Percentiles rank a stretch among this genome's conserved stretches.
Evolutionary conservation across 2,113 vertebrate genomes (phyloP).

Genomic region (Numida meleagris): DNA sequence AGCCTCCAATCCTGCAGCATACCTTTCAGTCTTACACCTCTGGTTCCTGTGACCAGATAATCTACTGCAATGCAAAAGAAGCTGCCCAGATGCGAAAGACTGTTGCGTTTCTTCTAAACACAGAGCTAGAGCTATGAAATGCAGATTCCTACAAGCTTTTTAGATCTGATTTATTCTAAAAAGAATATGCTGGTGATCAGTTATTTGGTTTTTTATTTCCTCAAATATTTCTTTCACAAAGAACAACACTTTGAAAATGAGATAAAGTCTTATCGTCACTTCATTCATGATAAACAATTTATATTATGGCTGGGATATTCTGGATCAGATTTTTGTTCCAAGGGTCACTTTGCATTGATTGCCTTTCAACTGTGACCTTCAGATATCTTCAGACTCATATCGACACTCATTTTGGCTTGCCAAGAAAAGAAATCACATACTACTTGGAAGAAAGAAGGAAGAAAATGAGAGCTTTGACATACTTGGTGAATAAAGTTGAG

Average conservation of each 20-base stretch:
- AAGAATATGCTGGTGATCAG: neutral
- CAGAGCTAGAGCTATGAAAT: neutral
- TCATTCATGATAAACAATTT: constrained; percentile 26
- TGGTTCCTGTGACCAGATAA: neutral
- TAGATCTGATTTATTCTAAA: neutral
- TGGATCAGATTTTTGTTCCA: neutral
- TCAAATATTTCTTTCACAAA: neutral
- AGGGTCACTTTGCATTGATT: constrained; percentile 32
- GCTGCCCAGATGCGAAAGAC: neutral
- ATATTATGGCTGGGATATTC: neutral
- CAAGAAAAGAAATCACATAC: constrained; percentile 3
- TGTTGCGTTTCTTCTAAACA: neutral
- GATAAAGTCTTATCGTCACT: neutral
- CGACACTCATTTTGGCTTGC: constrained; percentile 24
- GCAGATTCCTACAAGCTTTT: neutral
- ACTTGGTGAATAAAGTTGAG: neutral
- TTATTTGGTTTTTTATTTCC: neutral
- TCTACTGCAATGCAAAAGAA: neutral
- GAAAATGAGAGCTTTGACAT: neutral
- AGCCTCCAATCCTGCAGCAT: neutral
- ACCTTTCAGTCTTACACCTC: neutral
- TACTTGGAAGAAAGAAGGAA: constrained; percentile 27
- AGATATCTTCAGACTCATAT: constrained; percentile 25
- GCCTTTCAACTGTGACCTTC: constrained; percentile 18
- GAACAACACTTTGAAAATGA: neutral